phyloP scores from a whole-genome alignment of 2,888 invertebrate species.

The Himalopsyche kuldschensis region DNA sequence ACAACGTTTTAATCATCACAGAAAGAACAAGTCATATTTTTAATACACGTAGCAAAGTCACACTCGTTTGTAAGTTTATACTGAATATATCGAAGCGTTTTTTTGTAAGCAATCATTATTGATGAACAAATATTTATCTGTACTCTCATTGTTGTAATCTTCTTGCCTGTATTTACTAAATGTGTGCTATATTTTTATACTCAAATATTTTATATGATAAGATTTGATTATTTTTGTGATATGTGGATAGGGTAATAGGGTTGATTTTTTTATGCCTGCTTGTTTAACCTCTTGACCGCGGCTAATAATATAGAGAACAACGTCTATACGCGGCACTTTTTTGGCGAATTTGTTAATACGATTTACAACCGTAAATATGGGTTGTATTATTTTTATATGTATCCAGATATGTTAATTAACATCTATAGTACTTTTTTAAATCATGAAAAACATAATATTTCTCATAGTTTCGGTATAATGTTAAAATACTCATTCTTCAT shows the following conservation, averaged over 20 bases:
- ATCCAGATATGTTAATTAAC: too few species aligned
- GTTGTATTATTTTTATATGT: too few species aligned
- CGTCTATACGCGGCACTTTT: too few species aligned
- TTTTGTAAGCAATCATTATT: neutral
- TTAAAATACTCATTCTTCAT: too few species aligned
- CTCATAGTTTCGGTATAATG: too few species aligned
- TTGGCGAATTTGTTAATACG: too few species aligned
- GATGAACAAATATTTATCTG: neutral
- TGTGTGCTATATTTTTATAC: neutral
- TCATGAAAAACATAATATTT: too few species aligned
- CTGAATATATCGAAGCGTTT: neutral
- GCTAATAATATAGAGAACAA: too few species aligned
- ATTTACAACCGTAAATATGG: too few species aligned
- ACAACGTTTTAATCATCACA: neutral
- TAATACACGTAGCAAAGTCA: neutral
- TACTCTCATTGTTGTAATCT: neutral
- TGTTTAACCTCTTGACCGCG: too few species aligned
- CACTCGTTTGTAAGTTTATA: neutral
- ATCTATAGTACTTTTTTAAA: too few species aligned
- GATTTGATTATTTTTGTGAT: neutral
- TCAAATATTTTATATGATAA: neutral
- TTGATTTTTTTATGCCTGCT: too few species aligned
- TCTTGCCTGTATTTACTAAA: neutral
- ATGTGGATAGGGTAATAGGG: neutral
- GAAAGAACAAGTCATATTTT: neutral